phyloP scores from a whole-genome alignment of 1,140 invertebrate genomes.

The Zaprionus gabonicus region DNA sequence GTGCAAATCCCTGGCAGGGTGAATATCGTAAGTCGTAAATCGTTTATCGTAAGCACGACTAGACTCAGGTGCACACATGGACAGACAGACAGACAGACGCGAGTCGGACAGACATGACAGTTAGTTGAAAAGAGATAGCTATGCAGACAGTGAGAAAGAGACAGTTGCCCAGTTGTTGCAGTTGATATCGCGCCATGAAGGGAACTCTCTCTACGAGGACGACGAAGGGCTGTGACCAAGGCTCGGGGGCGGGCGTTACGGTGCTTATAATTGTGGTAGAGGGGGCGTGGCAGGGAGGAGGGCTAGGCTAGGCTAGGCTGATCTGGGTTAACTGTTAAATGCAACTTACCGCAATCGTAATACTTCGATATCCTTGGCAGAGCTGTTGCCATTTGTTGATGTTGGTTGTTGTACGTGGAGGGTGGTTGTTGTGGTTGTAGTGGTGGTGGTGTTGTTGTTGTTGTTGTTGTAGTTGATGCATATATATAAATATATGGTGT shows the following conservation, averaged over 20 bases:
- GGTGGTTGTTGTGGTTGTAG: constrained; percentile 59
- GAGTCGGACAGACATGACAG: constrained; percentile 22
- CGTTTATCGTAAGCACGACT: neutral
- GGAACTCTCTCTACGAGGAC: neutral
- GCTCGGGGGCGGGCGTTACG: too few species aligned
- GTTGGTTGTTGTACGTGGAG: constrained; percentile 44
- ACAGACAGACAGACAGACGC: constrained; percentile 23
- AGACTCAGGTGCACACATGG: neutral
- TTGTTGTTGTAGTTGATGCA: constrained; percentile 59
- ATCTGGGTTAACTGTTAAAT: neutral
- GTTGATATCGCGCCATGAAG: neutral
- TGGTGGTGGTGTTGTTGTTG: constrained; percentile 55
- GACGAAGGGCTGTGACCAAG: neutral
- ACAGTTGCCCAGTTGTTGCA: constrained; percentile 1
- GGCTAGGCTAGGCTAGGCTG: neutral
- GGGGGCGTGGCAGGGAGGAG: neutral
- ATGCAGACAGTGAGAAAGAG: neutral
- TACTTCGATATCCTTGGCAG: constrained; percentile 88
- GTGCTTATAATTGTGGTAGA: too few species aligned
- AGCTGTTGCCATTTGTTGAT: constrained; percentile 80
- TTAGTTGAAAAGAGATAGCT: constrained; percentile 29
- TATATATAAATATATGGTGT: constrained; percentile 19
- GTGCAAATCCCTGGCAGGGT: neutral
- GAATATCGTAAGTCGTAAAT: constrained; percentile 4
- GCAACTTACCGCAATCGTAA: constrained; percentile 88